Base-by-base conservation (phyloP, 2,113 vertebrate genomes). In the Chamaetylas fuelleborni region DNA sequence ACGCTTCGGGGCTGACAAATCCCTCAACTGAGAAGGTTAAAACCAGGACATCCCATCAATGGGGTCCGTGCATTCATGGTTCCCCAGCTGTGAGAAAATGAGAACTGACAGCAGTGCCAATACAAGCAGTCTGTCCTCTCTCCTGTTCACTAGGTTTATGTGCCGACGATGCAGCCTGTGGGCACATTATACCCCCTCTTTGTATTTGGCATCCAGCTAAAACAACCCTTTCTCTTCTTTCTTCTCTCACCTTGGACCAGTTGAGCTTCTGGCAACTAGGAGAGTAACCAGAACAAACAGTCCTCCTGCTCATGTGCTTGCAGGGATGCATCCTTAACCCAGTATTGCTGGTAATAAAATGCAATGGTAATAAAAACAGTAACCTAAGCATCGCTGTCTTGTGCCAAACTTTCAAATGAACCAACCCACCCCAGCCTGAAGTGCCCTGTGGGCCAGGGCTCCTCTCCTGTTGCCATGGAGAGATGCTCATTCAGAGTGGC, bases 31-130 rank as follows among this genome's bases (percentile, higher is more conserved):
- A 87, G 81, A 90, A 81, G 77, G 74, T 95, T 93, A 94, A 97
- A 95, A 95, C 24, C 92, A 79, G 90, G 86, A 96, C 95, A 93
- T 70, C 71, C 66, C 19, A 17, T 91, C 83, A 90, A 24, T 23
- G 43, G 67, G 50, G 42, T 74, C 73, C 76, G 85, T 72, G 90
- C 81, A 96, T 96, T 95, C 91, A 90, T 62, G 61, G 71, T 93
- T 54, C 90, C 60, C 74, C 90, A 95, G 74, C 91, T 96, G 93
- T 92, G 90, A 79, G 83, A 92, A 94, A 95, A 97, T 86, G 81
- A 91, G 92, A 96, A 67, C 93, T 97, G 95, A 97, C 96, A 97
- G 91, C 76, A 95, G 38, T 66, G 92, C 66, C 83, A 76, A 81
- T 82, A 88, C 57, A 90, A 89, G 57, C 90, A 81, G 81, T 42